These are phyloP conservation scores for Porphyrio hochstetteri DNA, from an alignment of 2,113 vertebrate genomes.

Conservation along the genomic window DNA sequence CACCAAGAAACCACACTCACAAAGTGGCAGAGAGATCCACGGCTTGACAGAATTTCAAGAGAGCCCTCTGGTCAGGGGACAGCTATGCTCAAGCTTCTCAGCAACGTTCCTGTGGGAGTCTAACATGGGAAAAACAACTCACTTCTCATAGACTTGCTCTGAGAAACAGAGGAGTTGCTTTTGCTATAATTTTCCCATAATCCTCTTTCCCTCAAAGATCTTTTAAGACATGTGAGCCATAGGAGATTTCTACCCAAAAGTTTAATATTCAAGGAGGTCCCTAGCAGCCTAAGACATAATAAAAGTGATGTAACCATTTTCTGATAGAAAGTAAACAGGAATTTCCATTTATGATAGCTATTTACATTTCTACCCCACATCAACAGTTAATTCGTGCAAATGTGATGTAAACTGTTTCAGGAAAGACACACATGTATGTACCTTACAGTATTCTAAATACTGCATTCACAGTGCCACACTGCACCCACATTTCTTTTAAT, in stretches of 20 bases:
- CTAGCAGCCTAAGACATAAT: not conserved
- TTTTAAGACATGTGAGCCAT: not conserved
- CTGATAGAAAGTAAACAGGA: not conserved
- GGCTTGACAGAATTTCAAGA: not conserved
- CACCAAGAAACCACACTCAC: not conserved
- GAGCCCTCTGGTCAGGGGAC: not conserved
- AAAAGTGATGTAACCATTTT: not conserved
- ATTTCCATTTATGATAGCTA: not conserved
- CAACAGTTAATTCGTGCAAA: not conserved
- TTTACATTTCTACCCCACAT: not conserved
- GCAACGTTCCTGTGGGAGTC: not conserved
- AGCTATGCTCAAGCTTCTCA: not conserved
- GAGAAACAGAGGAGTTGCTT: not conserved
- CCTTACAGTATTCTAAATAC: not conserved
- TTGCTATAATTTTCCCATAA: not conserved
- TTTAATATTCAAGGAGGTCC: not conserved
- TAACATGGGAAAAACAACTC: not conserved
- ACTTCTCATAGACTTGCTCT: not conserved
- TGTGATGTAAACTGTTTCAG: not conserved
- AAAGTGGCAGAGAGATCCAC: not conserved
- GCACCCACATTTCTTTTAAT: not conserved
- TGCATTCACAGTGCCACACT: not conserved
- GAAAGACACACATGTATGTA: rapidly evolving
- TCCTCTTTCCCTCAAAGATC: not conserved
- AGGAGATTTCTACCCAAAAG: not conserved